These are phyloP conservation scores for Ctenosaura bakeri DNA, from an alignment of 2,797 vertebrate species.

Conservation along the genomic window DNA sequence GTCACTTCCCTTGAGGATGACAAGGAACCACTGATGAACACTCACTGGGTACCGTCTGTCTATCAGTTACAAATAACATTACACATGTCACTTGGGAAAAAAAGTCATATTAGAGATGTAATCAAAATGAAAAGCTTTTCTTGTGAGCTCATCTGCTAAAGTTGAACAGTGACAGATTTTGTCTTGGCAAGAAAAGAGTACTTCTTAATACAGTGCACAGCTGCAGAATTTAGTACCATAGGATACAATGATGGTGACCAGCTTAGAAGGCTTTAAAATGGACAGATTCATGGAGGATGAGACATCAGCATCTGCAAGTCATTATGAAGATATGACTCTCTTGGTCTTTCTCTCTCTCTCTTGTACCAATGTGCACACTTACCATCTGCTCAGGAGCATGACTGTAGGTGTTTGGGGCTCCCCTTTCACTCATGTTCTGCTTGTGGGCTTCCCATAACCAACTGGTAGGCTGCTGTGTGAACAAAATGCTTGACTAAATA, in stretches of 20 bases:
- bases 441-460: not conserved
- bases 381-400: not conserved
- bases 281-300: not conserved
- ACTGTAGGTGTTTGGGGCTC: not conserved
- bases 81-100: too few species aligned
- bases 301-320: not conserved
- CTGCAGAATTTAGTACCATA: too few species aligned
- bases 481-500: not conserved
- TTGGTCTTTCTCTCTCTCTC: not conserved
- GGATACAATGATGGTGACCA: not conserved
- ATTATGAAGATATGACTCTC: not conserved
- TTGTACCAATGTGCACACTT: not conserved
- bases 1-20: too few species aligned
- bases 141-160: too few species aligned
- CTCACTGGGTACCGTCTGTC: too few species aligned
- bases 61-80: too few species aligned
- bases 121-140: too few species aligned
- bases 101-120: too few species aligned
- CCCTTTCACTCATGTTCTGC: not conserved
- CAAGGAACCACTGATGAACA: too few species aligned
- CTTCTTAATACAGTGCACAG: too few species aligned
- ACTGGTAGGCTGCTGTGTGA: not conserved
- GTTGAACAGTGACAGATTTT: too few species aligned
- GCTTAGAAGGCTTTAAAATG: not conserved
- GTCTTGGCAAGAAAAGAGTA: too few species aligned